Evolutionary conservation across 2,888 invertebrate species (phyloP).

Genomic region (Stramonita haemastoma): DNA sequence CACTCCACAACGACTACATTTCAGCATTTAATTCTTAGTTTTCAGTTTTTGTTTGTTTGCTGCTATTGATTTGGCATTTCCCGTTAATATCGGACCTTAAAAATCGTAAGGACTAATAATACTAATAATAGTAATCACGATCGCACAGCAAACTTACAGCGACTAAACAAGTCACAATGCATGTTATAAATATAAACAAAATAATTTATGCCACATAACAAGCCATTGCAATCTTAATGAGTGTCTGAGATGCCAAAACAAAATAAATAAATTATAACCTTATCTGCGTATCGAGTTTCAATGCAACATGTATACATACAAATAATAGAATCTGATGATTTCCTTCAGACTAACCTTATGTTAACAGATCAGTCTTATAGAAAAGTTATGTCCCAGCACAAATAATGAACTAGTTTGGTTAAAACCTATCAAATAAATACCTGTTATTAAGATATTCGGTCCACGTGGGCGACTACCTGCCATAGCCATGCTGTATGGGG

Average conservation of each 20-base stretch:
- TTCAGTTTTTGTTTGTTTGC: background rate
- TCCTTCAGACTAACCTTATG: background rate
- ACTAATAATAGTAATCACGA: no score
- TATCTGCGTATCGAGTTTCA: background rate
- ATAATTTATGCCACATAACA: no score
- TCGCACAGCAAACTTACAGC: no score
- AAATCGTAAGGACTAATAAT: background rate
- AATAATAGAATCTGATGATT: background rate
- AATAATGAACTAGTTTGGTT: background rate
- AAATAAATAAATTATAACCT: background rate
- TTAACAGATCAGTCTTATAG: background rate
- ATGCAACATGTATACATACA: background rate
- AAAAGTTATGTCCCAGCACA: background rate
- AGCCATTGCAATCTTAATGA: no score
- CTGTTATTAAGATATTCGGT: slow-evolving; percentile 68
- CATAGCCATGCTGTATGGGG: slow-evolving; percentile 43
- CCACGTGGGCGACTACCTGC: slow-evolving; percentile 58
- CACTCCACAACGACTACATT: no score
- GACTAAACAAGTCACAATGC: no score
- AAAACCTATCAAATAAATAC: slow-evolving; percentile 40
- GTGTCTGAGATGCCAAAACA: background rate
- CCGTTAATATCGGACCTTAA: background rate
- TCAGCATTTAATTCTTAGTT: background rate
- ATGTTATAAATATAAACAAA: no score
- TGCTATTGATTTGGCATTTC: background rate